These are phyloP conservation scores for Cebidichthys violaceus DNA, from an alignment of 2,113 vertebrate genomes.

Conservation along the genomic window DNA sequence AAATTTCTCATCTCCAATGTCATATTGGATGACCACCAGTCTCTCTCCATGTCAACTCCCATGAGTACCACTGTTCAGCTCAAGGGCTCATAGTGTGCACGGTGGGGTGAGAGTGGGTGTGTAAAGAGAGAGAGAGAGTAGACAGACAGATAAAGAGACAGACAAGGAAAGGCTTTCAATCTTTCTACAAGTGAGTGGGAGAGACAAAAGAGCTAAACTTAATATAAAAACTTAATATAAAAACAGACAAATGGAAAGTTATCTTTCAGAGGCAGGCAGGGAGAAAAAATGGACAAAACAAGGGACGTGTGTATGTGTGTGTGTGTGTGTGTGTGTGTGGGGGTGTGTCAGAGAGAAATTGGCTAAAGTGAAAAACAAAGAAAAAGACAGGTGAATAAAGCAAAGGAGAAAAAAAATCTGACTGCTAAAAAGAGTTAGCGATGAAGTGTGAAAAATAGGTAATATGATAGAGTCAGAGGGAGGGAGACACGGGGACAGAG, in stretches of 20 bases:
- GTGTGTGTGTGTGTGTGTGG: background rate
- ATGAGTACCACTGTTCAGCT: constrained; percentile 31
- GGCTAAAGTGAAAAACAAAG: background rate
- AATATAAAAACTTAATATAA: background rate
- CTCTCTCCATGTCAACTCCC: constrained; percentile 15
- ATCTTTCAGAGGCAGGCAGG: constrained; percentile 14
- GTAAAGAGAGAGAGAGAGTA: constrained; percentile 1
- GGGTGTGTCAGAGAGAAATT: constrained; percentile 1
- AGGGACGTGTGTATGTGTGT: background rate
- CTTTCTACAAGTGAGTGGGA: background rate
- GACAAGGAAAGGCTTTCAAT: constrained; percentile 4
- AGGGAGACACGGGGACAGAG: constrained; percentile 8
- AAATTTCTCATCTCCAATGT: constrained; percentile 24
- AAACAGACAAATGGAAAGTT: constrained; percentile 23
- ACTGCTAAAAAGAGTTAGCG: background rate
- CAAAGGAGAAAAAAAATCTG: background rate
- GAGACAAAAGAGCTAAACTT: constrained; percentile 8
- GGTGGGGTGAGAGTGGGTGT: background rate
- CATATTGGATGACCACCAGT: constrained; percentile 15
- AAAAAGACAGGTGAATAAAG: background rate
- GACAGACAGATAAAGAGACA: background rate
- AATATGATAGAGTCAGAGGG: background rate
- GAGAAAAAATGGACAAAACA: constrained; percentile 25
- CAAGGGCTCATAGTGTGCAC: constrained; percentile 1
- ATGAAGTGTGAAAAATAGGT: background rate